Evolutionary conservation across 2,888 invertebrate species (phyloP).

Genomic region (Bembecia ichneumoniformis): DNA sequence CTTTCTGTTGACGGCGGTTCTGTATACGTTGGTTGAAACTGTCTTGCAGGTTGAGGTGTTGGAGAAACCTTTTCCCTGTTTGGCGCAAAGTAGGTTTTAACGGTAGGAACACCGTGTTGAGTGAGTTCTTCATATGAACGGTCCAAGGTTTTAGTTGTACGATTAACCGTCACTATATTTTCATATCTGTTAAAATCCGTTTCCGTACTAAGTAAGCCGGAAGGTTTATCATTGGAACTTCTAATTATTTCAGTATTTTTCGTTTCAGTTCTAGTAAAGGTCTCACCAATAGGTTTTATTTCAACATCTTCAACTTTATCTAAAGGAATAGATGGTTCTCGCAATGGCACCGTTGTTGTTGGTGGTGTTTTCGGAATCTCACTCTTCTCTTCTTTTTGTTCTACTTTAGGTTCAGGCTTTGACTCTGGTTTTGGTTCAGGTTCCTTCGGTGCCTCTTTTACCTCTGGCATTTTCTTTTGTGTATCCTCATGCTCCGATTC

Average conservation of each 20-base stretch:
- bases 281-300: constrained; percentile 58
- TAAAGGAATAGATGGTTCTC: constrained; percentile 55
- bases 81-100: constrained; percentile 54
- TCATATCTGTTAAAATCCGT: constrained; percentile 60
- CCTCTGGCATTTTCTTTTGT: constrained; percentile 11
- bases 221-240: constrained; percentile 35
- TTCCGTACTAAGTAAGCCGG: constrained; percentile 42
- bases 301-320: constrained; percentile 63
- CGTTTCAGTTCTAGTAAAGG: constrained; percentile 47
- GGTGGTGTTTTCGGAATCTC: constrained; percentile 15
- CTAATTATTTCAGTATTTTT: constrained; percentile 57
- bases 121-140: constrained; percentile 47
- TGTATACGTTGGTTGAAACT: constrained; percentile 44
- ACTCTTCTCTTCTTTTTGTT: constrained; percentile 10
- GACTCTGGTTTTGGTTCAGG: constrained; percentile 12
- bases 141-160: constrained; percentile 57
- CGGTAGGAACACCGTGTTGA: constrained; percentile 44
- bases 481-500: constrained; percentile 17
- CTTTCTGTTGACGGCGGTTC: constrained; percentile 41
- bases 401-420: constrained; percentile 9
- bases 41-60: constrained; percentile 40
- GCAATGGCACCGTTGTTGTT: constrained; percentile 33
- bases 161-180: constrained; percentile 60
- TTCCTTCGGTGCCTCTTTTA: constrained; percentile 5
- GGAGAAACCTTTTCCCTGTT: constrained; percentile 39